Conservation (phyloP, 2,888 invertebrate genomes). For the Microctonus aethiopoides region DNA sequence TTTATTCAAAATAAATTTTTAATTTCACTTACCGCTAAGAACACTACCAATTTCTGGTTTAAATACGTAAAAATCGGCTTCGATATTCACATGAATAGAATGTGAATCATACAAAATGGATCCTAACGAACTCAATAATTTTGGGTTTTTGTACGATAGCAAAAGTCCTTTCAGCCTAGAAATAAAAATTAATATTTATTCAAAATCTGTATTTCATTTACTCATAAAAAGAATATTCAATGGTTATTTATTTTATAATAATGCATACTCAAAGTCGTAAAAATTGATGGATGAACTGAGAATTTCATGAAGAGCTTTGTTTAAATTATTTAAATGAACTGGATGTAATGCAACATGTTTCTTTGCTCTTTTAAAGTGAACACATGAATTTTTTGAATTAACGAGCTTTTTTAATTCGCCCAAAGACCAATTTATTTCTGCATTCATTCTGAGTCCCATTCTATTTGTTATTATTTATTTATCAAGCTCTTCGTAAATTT, state of each 20-base stretch:
- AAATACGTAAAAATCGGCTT: constrained; percentile 78
- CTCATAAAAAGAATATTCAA: constrained; percentile 5
- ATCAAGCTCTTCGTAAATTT: too few relatives aligned
- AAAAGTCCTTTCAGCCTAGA: constrained; percentile 76
- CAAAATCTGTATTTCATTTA: constrained; percentile 2
- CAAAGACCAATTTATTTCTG: constrained; percentile 52
- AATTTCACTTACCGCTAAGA: constrained; percentile 68
- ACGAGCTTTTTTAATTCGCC: constrained; percentile 70
- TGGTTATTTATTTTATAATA: neutral
- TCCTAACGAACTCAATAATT: constrained; percentile 72
- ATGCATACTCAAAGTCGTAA: constrained; percentile 73
- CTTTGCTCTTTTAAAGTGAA: constrained; percentile 70
- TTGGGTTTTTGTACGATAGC: constrained; percentile 75
- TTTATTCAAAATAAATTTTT: too few relatives aligned
- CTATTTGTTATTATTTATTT: constrained; percentile 24
- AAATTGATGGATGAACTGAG: constrained; percentile 72
- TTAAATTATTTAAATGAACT: constrained; percentile 73
- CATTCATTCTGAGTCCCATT: constrained; percentile 45
- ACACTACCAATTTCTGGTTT: constrained; percentile 73
- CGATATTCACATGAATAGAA: constrained; percentile 75
- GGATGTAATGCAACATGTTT: constrained; percentile 74
- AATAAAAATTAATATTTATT: constrained; percentile 44
- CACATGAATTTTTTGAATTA: constrained; percentile 72
- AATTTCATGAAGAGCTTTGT: constrained; percentile 72
- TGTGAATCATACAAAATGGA: constrained; percentile 73